Conservation (phyloP, 2,888 invertebrate species). For the Nymphalis urticae region DNA sequence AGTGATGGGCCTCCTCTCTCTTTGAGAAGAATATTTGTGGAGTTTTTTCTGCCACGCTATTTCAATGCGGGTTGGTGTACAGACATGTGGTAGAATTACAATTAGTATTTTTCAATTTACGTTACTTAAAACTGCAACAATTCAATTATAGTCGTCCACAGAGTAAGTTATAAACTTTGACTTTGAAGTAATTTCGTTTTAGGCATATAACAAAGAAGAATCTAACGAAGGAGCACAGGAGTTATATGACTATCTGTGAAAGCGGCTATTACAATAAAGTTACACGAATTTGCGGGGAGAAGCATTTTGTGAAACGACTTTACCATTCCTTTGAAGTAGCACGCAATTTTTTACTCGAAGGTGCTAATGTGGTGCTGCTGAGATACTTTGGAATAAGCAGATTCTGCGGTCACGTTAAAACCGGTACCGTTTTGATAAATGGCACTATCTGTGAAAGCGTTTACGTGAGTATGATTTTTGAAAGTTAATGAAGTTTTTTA, state of each 20-base stretch:
- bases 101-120: too few species aligned
- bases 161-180: background rate
- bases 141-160: too few species aligned
- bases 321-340: conserved; percentile 77
- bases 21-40: too few species aligned
- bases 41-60: too few species aligned
- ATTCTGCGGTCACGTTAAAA: conserved; percentile 78
- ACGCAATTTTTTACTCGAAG: conserved; percentile 82
- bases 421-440: conserved; percentile 81
- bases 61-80: too few species aligned
- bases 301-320: conserved; percentile 67
- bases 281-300: conserved; percentile 70
- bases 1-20: too few species aligned
- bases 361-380: conserved; percentile 82
- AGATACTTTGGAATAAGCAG: conserved; percentile 81
- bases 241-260: conserved; percentile 80
- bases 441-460: conserved; percentile 82
- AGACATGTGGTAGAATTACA: too few species aligned
- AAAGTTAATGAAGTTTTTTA: background rate
- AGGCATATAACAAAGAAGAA: conserved; percentile 72
- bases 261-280: conserved; percentile 81
- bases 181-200: conserved; percentile 29
- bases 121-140: too few species aligned
- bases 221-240: conserved; percentile 73
- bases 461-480: conserved; percentile 76